phyloP scores from a whole-genome alignment of 2,113 vertebrate species.

The Thunnus maccoyii region DNA sequence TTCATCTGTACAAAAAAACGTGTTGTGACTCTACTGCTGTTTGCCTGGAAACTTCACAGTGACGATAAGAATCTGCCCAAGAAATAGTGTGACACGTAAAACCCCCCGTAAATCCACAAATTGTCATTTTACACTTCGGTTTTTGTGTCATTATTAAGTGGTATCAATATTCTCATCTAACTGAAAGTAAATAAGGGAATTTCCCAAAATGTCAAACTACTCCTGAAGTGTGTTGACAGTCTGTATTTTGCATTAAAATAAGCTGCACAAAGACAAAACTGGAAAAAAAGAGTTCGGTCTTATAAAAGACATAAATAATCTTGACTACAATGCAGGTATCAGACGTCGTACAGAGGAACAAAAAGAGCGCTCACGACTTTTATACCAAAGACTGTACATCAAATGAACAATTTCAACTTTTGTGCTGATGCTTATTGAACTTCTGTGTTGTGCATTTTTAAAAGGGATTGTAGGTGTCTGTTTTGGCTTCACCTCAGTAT shows the following conservation, averaged over 20 bases:
- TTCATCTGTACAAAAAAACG: neutral
- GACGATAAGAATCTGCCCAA: too few relatives aligned
- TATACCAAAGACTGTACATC: neutral
- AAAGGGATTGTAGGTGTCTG: slow-evolving; percentile 3
- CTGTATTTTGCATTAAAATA: neutral
- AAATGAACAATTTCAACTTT: neutral
- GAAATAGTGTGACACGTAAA: too few relatives aligned
- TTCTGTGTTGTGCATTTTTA: neutral
- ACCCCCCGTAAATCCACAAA: too few relatives aligned
- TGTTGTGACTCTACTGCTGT: neutral
- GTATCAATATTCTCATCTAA: too few relatives aligned
- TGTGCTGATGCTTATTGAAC: neutral
- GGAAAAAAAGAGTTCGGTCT: too few relatives aligned
- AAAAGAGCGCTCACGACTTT: neutral
- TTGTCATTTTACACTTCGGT: too few relatives aligned
- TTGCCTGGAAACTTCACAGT: too few relatives aligned
- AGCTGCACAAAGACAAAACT: too few relatives aligned
- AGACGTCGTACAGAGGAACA: neutral
- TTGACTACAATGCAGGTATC: neutral
- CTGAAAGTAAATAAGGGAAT: too few relatives aligned
- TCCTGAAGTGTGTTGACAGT: neutral
- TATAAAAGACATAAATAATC: too few relatives aligned
- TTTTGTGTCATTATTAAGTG: too few relatives aligned
- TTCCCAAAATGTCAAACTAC: neutral
- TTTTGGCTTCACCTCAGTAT: neutral